phyloP scores from a whole-genome alignment of 2,888 invertebrate genomes.

The Pherbina coryleti region DNA sequence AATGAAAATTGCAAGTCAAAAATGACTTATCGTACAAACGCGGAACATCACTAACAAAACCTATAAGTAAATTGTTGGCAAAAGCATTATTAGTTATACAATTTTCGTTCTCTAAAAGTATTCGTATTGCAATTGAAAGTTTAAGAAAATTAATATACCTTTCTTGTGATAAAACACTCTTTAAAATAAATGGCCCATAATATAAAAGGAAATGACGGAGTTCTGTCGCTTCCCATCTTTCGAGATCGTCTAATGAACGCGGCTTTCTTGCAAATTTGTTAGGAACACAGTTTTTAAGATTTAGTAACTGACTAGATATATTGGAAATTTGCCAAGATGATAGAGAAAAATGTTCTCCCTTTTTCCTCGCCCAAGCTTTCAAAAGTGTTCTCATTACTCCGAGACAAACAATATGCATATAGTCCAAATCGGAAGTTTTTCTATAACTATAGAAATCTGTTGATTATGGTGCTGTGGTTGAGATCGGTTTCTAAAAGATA shows the following conservation, averaged over 20 bases:
- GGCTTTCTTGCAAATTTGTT: background rate
- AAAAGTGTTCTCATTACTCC: constrained; percentile 3
- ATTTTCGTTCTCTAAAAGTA: constrained; percentile 20
- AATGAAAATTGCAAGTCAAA: too few relatives aligned
- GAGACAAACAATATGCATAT: too few relatives aligned
- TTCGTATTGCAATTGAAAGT: constrained; percentile 33
- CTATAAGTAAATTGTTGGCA: constrained; percentile 22
- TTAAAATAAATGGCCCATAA: constrained; percentile 4
- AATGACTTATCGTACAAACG: constrained; percentile 23
- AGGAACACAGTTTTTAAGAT: background rate
- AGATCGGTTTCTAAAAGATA: constrained; percentile 11
- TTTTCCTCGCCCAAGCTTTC: background rate
- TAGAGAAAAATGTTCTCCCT: background rate
- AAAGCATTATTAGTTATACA: constrained; percentile 11
- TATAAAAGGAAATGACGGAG: constrained; percentile 13
- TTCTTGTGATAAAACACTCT: constrained; percentile 25
- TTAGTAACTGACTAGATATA: background rate
- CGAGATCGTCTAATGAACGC: constrained; percentile 42
- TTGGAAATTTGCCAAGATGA: background rate
- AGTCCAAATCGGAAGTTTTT: constrained; percentile 10
- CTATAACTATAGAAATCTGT: background rate
- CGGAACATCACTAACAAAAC: constrained; percentile 22
- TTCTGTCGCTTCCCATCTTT: constrained; percentile 44
- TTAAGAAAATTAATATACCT: constrained; percentile 34
- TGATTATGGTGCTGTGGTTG: constrained; percentile 28